Evolutionary conservation across 2,888 invertebrate genomes (phyloP), one percentile per base, ranked within the genome.

Genomic region (Drosophila neonasuta): DNA sequence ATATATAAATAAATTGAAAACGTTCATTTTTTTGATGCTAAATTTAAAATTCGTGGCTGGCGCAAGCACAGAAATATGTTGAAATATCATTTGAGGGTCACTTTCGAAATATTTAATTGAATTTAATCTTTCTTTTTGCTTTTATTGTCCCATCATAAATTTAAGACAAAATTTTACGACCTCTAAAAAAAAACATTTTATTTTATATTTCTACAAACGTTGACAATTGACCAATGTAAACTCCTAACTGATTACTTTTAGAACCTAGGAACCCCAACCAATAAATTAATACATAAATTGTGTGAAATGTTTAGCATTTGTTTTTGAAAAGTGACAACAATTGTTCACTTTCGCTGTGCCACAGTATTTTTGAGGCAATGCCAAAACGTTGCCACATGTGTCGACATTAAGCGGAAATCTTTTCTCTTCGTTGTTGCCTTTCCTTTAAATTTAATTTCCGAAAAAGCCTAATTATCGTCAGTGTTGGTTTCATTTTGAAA

Each of bases 31-130:
- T 59, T 58, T n/a, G 63, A 55, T 72, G 82, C 87, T 82, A 82
- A 79, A 70, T 82, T 85, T 87, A 82, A 79, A 77, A 77, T 74
- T 65, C 24, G 59, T 79, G 48, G 87, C 79, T 81, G 68, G 81
- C 85, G 86, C 83, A 74, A 81, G 80, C 77, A 68, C 55, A 65
- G 64, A 73, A 75, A 82, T 80, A 80, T 83, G 77, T 86, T 70
- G 74, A 86, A 87, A 83, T 86, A 80, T 83, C 86, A 83, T 86
- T 87, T 84, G 83, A 78, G 80, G 88, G 88, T 84, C 83, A 87
- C 76, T 80, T 83, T 86, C 68, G 84, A 77, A 69, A 74, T 64
- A 51, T 77, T 74, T 74, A 82, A 82, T 81, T 72, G 61, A 82
- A 72, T 74, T 60, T 52, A 71, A 57, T 56, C 49, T 54, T 36